These are phyloP conservation scores for Hyla sarda DNA, from an alignment of 2,113 vertebrate genomes.

Conservation along the genomic window DNA sequence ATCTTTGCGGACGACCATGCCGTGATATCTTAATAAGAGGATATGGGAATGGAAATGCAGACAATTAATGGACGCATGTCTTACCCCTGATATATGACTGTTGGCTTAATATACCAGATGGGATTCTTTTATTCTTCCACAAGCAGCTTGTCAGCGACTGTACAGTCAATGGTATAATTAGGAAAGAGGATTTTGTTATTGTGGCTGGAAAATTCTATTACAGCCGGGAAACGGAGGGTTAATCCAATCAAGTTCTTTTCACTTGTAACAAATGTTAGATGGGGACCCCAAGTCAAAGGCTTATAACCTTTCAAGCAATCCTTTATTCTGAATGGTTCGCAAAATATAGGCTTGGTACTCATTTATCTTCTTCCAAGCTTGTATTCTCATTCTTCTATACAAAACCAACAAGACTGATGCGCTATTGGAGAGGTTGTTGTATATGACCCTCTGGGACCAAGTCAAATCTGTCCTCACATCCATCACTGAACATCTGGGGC, in stretches of 20 bases:
- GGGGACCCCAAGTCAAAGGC: slow-evolving; percentile 2
- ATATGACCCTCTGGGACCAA: neutral
- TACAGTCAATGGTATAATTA: neutral
- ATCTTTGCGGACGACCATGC: neutral
- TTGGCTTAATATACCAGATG: slow-evolving; percentile 45
- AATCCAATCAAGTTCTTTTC: slow-evolving; percentile 18
- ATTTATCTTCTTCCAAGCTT: slow-evolving; percentile 23
- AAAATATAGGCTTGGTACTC: neutral
- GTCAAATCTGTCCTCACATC: neutral
- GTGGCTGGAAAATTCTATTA: neutral
- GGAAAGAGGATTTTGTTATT: neutral
- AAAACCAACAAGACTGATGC: neutral
- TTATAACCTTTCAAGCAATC: slow-evolving; percentile 31
- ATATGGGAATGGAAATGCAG: slow-evolving; percentile 36
- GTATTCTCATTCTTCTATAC: neutral
- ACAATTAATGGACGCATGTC: slow-evolving; percentile 21
- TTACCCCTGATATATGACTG: slow-evolving; percentile 49
- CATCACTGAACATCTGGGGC: neutral
- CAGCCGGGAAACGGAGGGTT: neutral
- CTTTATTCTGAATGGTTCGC: slow-evolving; percentile 21
- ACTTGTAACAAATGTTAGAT: neutral
- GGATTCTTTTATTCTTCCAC: slow-evolving; percentile 25
- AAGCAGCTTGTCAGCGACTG: slow-evolving; percentile 25
- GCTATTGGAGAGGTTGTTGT: neutral
- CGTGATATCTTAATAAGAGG: slow-evolving; percentile 25